These are phyloP conservation scores for Trialeurodes vaporariorum DNA, from an alignment of 1,140 invertebrate species.

Conservation along the genomic window DNA sequence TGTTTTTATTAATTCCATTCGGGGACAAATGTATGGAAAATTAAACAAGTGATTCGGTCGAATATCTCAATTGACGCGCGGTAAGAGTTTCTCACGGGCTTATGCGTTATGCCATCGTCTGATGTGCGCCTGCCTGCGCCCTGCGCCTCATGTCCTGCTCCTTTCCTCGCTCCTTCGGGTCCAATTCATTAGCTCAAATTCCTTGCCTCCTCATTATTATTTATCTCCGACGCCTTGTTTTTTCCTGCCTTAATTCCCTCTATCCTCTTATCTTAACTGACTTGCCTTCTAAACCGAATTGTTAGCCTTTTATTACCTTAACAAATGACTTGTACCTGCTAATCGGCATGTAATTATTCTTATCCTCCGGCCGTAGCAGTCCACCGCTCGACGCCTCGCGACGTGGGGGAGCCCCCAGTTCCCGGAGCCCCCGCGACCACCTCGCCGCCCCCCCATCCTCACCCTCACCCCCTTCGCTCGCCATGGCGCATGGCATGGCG, in stretches of 20 bases:
- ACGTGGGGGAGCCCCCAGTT: background rate
- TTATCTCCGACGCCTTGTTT: background rate
- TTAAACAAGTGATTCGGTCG: background rate
- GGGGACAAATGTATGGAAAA: background rate
- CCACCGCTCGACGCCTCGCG: background rate
- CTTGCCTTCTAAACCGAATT: background rate
- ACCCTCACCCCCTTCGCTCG: no score
- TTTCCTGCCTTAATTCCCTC: background rate
- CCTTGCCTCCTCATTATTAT: background rate
- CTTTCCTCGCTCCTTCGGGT: no score
- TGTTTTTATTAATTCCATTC: background rate
- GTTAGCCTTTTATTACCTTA: background rate
- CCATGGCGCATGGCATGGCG: no score
- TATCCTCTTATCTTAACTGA: background rate
- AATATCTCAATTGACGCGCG: background rate
- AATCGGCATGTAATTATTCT: background rate
- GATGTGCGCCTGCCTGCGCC: no score
- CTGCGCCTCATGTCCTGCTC: background rate
- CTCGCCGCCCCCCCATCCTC: no score
- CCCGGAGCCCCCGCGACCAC: no score
- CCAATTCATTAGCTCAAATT: slow-evolving; percentile 1
- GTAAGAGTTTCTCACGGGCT: background rate
- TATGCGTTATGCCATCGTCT: no score
- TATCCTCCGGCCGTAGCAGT: background rate
- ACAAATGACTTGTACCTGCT: background rate